Evolutionary conservation across 2,888 invertebrate genomes (phyloP).

Genomic region (Tyria jacobaeae): DNA sequence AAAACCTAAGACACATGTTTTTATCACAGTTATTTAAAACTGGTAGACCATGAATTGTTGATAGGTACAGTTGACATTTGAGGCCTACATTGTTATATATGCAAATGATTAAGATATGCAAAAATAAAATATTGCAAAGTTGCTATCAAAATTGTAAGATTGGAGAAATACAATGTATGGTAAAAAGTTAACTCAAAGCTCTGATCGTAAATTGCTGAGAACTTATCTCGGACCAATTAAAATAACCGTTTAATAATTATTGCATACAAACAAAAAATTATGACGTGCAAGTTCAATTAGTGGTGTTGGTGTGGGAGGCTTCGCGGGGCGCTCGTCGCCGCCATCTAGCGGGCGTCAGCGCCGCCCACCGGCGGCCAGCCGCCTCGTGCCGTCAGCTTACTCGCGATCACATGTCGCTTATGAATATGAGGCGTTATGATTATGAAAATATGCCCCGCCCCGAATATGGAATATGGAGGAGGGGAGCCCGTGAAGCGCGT

Average conservation of each 20-base stretch:
- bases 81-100: neutral
- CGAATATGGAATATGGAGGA: slow-evolving; percentile 88
- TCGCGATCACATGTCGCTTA: slow-evolving; percentile 81
- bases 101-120: neutral
- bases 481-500: slow-evolving; percentile 88
- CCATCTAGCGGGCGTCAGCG: slow-evolving; percentile 83
- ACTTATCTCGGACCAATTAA: slow-evolving; percentile 52
- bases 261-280: slow-evolving; percentile 77
- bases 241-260: slow-evolving; percentile 56
- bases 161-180: neutral
- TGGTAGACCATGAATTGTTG: neutral
- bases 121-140: neutral
- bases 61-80: neutral
- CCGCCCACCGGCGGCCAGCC: slow-evolving; percentile 71
- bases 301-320: slow-evolving; percentile 83
- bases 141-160: neutral
- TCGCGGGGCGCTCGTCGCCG: slow-evolving; percentile 76
- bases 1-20: neutral
- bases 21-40: slow-evolving; percentile 1
- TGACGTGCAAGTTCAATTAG: slow-evolving; percentile 82
- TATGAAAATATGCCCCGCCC: slow-evolving; percentile 87
- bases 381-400: slow-evolving; percentile 46
- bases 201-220: slow-evolving; percentile 43
- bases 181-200: neutral
- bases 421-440: slow-evolving; percentile 87